Percentiles rank a stretch among this genome's conserved stretches.
Evolutionary conservation across 2,888 invertebrate species (phyloP).

Genomic region (Rotaria sp.): DNA sequence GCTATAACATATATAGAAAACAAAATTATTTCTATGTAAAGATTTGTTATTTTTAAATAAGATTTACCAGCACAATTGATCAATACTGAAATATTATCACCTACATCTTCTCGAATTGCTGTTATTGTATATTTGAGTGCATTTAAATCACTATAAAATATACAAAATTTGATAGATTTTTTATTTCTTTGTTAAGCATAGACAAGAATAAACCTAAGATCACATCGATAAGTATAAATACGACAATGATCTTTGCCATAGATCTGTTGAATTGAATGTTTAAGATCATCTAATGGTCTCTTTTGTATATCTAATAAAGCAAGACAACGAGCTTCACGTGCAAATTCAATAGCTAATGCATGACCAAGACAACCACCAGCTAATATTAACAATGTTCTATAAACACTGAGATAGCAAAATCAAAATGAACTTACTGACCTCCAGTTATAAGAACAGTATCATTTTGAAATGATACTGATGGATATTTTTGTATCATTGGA

Average conservation of each 20-base stretch:
- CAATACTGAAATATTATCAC: not conserved
- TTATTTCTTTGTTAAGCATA: too few relatives aligned
- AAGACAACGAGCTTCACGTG: not conserved
- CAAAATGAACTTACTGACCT: not conserved
- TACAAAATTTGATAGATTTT: too few relatives aligned
- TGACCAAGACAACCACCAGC: not conserved
- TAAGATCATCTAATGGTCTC: slow-evolving; percentile 5
- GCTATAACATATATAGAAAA: not conserved
- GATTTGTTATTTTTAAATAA: not conserved
- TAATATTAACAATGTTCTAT: not conserved
- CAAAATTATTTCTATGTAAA: not conserved
- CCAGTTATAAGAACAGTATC: slow-evolving; percentile 1
- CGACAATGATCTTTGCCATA: not conserved
- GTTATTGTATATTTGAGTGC: not conserved
- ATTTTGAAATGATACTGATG: not conserved
- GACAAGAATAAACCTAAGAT: not conserved
- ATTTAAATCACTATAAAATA: not conserved
- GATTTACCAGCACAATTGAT: not conserved
- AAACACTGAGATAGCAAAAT: too few relatives aligned
- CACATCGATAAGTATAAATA: not conserved
- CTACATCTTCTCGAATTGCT: not conserved
- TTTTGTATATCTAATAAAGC: slow-evolving; percentile 13
- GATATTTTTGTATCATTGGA: not conserved
- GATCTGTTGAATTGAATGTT: not conserved
- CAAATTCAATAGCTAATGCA: not conserved